Conservation (phyloP, 2,888 invertebrate species). For the Drosophila neoperkinsi region DNA sequence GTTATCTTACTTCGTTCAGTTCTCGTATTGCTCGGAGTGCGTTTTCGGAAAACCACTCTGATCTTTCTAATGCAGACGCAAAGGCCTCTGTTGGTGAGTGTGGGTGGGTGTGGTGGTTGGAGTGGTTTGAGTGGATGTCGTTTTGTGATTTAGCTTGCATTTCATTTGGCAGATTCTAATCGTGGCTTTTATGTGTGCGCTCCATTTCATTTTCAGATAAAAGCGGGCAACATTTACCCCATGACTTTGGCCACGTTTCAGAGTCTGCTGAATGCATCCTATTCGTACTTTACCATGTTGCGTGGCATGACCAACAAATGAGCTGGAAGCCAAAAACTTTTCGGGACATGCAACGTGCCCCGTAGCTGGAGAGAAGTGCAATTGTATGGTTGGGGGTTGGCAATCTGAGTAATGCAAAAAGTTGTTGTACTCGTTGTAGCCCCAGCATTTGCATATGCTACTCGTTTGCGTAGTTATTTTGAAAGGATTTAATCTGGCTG, state of each 20-base stretch:
- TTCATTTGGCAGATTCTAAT: conserved; percentile 69
- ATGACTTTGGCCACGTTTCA: conserved; percentile 80
- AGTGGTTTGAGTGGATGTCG: not conserved
- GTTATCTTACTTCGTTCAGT: no score
- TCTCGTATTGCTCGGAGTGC: no score
- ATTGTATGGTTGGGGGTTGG: conserved; percentile 11
- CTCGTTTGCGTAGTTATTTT: conserved; percentile 68
- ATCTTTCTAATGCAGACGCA: conserved; percentile 80
- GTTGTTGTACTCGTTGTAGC: conserved; percentile 56
- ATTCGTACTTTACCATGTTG: conserved; percentile 83
- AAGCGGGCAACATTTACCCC: conserved; percentile 71
- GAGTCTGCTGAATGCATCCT: conserved; percentile 82
- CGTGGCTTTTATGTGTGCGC: conserved; percentile 63
- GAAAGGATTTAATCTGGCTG: conserved; percentile 74
- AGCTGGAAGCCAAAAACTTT: conserved; percentile 71
- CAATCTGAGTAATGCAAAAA: conserved; percentile 80
- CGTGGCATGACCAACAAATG: conserved; percentile 79
- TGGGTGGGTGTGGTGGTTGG: not conserved
- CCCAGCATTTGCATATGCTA: conserved; percentile 71
- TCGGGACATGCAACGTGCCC: conserved; percentile 49
- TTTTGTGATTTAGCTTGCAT: conserved; percentile 40
- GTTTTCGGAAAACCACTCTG: conserved; percentile 72
- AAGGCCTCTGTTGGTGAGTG: conserved; percentile 77
- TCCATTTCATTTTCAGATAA: conserved; percentile 72
- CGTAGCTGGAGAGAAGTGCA: not conserved